phyloP scores from a whole-genome alignment of 2,888 invertebrate genomes.

The Diaprepes abbreviatus region DNA sequence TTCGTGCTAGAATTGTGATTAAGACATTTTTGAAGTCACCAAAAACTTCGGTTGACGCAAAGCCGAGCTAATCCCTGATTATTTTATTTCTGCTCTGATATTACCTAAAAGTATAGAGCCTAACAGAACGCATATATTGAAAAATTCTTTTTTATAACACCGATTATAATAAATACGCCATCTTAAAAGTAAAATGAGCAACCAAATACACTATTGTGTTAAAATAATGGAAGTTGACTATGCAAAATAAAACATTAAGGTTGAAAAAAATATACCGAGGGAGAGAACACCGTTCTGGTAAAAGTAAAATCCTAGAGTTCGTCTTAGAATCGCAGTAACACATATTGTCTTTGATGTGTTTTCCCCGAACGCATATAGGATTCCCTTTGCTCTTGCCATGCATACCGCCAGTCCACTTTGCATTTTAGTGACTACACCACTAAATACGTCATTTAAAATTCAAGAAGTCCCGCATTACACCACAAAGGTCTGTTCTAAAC shows the following conservation, averaged over 20 bases:
- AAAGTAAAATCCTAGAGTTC: constrained; percentile 58
- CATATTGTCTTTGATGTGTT: constrained; percentile 66
- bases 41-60: too few species aligned
- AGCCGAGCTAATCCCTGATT: too few species aligned
- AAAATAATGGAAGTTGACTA: constrained; percentile 54
- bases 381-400: constrained; percentile 57
- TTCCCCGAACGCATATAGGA: constrained; percentile 60
- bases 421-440: constrained; percentile 55
- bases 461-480: constrained; percentile 34
- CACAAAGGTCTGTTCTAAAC: constrained; percentile 22
- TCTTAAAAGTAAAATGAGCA: not conserved
- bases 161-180: not conserved
- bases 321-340: constrained; percentile 62
- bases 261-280: constrained; percentile 26
- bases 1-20: too few species aligned
- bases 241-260: constrained; percentile 47
- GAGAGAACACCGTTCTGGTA: constrained; percentile 52
- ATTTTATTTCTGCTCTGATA: too few species aligned
- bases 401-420: constrained; percentile 56
- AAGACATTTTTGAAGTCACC: too few species aligned
- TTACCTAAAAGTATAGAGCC: too few species aligned
- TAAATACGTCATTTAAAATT: constrained; percentile 50
- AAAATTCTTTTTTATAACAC: too few species aligned
- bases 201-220: constrained; percentile 40
- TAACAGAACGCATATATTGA: too few species aligned